Percentiles rank a stretch among this genome's conserved stretches.
phyloP scores from a whole-genome alignment of 2,888 invertebrate genomes.

The Odontothrips loti region DNA sequence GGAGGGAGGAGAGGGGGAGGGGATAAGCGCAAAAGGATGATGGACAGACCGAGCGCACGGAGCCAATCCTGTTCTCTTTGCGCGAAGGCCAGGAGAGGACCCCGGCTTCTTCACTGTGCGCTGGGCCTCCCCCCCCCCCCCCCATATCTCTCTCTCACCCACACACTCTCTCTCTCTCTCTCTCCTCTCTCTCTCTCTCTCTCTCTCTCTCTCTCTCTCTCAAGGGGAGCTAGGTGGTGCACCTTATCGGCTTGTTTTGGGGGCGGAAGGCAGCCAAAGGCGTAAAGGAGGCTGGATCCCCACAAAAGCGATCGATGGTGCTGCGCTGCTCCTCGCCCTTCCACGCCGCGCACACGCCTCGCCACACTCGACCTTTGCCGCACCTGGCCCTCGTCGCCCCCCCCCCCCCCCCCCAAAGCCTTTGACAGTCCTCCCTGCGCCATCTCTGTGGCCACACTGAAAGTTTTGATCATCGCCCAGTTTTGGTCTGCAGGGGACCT shows the following conservation, averaged over 20 bases:
- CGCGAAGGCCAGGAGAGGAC: not conserved
- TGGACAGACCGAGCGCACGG: not conserved
- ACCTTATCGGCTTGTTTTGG: constrained; percentile 10
- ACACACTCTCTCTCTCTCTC: not conserved
- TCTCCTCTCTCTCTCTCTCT: not conserved
- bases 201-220: not conserved
- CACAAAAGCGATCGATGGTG: not conserved
- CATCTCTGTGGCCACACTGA: too few species aligned
- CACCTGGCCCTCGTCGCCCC: too few species aligned
- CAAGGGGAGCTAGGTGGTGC: not conserved
- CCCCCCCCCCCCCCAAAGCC: too few species aligned
- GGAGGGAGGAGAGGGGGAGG: too few species aligned
- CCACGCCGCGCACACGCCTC: too few species aligned
- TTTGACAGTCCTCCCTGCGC: too few species aligned
- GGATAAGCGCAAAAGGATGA: constrained; percentile 9
- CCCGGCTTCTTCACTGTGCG: not conserved
- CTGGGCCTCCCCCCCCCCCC: constrained; percentile 17
- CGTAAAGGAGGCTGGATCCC: not conserved
- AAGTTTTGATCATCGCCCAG: too few species aligned
- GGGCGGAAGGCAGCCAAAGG: not conserved
- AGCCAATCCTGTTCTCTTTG: constrained; percentile 18
- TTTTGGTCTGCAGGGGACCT: too few species aligned
- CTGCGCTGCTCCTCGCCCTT: not conserved
- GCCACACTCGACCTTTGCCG: too few species aligned
- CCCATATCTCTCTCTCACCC: constrained; percentile 18